A percentile compares a stretch with the other conserved stretches of the same genome.
Evolutionary conservation across 2,888 invertebrate genomes (phyloP).

Genomic region (Netelia fuscicornis): DNA sequence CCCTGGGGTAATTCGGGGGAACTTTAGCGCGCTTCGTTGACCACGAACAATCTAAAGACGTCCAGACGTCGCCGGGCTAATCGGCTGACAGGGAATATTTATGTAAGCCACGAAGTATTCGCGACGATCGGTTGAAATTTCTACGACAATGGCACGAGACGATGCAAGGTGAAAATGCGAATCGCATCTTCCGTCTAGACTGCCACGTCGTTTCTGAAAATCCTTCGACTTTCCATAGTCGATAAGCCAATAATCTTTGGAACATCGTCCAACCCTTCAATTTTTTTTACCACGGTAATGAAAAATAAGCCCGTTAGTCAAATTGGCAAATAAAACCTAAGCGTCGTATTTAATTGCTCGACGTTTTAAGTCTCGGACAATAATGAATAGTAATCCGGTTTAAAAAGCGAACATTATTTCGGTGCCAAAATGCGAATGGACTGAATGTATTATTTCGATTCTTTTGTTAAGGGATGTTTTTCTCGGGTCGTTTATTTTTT

Average conservation of each 20-base stretch:
- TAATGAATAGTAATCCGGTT: conserved; percentile 37
- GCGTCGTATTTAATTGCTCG: neutral
- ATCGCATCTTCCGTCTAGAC: conserved; percentile 61
- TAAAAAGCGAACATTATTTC: conserved; percentile 27
- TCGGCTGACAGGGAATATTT: conserved; percentile 43
- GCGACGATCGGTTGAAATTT: neutral
- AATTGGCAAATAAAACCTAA: conserved; percentile 6
- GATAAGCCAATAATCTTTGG: conserved; percentile 6
- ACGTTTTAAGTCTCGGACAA: neutral
- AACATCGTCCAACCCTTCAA: conserved; percentile 2
- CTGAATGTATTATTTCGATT: neutral
- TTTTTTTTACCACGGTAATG: conserved; percentile 6
- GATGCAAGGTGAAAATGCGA: conserved; percentile 22
- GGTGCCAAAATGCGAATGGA: conserved; percentile 33
- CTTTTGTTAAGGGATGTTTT: conserved; percentile 1
- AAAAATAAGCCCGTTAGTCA: neutral
- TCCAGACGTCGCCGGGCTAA: conserved; percentile 73
- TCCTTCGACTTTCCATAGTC: conserved; percentile 7
- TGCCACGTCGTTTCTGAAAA: conserved; percentile 22
- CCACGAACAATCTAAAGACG: conserved; percentile 32
- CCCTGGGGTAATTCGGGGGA: conserved; percentile 69
- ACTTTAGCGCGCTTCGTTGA: conserved; percentile 69
- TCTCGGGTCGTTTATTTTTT: neutral
- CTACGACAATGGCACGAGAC: neutral
- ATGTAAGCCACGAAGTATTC: neutral